Percentiles rank a stretch among this genome's conserved stretches.
Evolutionary conservation across 37 sponge, comb jelly and placozoan genomes (phyloP).

Genomic region (Hormiphora californensis): DNA sequence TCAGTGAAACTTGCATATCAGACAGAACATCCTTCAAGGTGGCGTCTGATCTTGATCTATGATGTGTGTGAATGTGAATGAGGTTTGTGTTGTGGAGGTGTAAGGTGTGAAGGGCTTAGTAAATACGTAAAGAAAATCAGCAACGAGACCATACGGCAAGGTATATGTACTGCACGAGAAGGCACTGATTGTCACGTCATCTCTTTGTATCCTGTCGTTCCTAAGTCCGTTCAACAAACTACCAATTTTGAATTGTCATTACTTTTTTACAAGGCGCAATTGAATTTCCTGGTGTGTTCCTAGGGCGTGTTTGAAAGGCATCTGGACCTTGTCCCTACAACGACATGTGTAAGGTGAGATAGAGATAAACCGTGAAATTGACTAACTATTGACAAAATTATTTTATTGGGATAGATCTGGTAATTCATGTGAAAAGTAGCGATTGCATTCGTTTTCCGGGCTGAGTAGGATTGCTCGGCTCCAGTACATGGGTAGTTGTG

Average conservation of each 20-base stretch:
- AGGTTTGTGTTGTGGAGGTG: too few relatives aligned
- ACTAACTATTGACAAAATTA: too few relatives aligned
- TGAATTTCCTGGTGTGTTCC: constrained; percentile 79
- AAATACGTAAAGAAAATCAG: too few relatives aligned
- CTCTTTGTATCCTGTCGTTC: constrained; percentile 62
- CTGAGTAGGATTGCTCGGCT: too few relatives aligned
- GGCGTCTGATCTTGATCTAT: too few relatives aligned
- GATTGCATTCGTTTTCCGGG: too few relatives aligned
- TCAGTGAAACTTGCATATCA: constrained; percentile 24
- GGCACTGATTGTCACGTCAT: neutral
- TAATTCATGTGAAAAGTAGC: too few relatives aligned
- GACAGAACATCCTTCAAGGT: constrained; percentile 16
- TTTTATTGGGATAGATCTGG: too few relatives aligned
- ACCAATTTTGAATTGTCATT: constrained; percentile 48
- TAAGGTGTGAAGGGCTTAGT: too few relatives aligned
- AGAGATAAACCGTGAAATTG: neutral
- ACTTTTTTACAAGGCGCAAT: constrained; percentile 65
- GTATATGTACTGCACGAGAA: constrained; percentile 6
- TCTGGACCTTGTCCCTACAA: constrained; percentile 91
- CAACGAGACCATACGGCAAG: neutral
- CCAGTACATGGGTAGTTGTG: too few relatives aligned
- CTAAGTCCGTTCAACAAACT: constrained; percentile 48
- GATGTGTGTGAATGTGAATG: too few relatives aligned
- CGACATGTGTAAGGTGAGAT: constrained; percentile 64
- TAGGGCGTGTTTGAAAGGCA: constrained; percentile 79